Evolutionary conservation across 2,888 invertebrate genomes (phyloP).

Genomic region (Pyrochroa serraticornis): DNA sequence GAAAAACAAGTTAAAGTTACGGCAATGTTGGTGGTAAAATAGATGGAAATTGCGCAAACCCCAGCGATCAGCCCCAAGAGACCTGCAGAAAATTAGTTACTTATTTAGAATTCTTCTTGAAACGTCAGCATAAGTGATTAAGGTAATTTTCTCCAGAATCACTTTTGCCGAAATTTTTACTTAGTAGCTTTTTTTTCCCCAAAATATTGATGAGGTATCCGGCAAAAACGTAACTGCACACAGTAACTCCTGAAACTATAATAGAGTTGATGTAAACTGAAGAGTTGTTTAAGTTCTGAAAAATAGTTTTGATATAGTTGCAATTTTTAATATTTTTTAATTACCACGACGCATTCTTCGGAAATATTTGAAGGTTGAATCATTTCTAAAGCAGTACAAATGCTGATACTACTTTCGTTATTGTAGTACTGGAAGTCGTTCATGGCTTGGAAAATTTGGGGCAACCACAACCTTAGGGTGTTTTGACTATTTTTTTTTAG

Average conservation of each 20-base stretch:
- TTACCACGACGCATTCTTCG: constrained; percentile 17
- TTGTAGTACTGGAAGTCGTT: constrained; percentile 24
- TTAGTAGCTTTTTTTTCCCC: constrained; percentile 11
- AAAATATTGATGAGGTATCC: constrained; percentile 19
- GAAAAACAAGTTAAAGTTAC: constrained; percentile 64
- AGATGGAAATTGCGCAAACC: constrained; percentile 60
- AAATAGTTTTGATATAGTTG: not conserved
- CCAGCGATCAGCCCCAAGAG: constrained; percentile 54
- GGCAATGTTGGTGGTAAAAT: constrained; percentile 62
- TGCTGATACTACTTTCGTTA: constrained; percentile 35
- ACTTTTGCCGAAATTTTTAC: constrained; percentile 43
- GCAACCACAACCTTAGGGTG: constrained; percentile 84
- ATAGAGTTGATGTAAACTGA: constrained; percentile 15
- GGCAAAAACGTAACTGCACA: constrained; percentile 37
- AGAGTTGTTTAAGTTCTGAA: constrained; percentile 22
- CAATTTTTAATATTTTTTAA: not conserved
- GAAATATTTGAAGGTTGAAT: constrained; percentile 33
- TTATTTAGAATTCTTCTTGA: not conserved
- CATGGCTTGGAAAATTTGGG: constrained; percentile 77
- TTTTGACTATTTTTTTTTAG: constrained; percentile 61
- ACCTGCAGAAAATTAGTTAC: constrained; percentile 41
- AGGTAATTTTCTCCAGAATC: not conserved
- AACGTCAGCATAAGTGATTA: not conserved
- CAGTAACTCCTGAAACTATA: not conserved
- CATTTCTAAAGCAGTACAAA: constrained; percentile 61